Evolutionary conservation across 2,888 invertebrate species (phyloP), one percentile per base, ranked within the genome.

Genomic region (Gymnocheta viridis): DNA sequence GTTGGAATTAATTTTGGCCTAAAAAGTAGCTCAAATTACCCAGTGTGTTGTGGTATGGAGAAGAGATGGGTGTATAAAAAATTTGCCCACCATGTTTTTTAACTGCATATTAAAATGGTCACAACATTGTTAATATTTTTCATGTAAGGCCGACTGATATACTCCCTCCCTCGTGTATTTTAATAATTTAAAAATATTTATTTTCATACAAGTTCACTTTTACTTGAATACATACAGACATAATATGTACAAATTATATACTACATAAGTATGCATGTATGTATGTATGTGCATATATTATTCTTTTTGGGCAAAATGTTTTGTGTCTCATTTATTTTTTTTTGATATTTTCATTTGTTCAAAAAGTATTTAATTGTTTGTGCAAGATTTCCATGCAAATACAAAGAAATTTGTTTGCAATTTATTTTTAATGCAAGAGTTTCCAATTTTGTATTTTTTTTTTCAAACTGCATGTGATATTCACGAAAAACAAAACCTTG

Each of bases 311-410:
- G 79, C 79, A 66, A 79, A 78, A 64, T 79, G 41, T 58, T 74
- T 74, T 74, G 49, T 67, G 44, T 70, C 44, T 67, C 32, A 56
- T 69, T 60, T 74, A 60, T 60, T n/a, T n/a, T n/a, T n/a, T n/a
- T n/a, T 81, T 35, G 29, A 44, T 32, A 67, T 60, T 58, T 62
- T 62, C 24, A 54, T 69, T 74, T 73, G 62, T 64, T 64, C 14
- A 56, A 32, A 64, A 62, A 27, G n/a, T 69, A 38, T 32, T 22
- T 19, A 70, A 32, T 62, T 70, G 47, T 69, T 74, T 62, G 32
- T 69, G 74, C 41, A 62, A 74, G 60, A 81, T 81, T 76, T 81
- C 81, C 81, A 81, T 81, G 81, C 74, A 81, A 74, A 69, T 47
- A 58, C 6, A 54, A 44, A 51, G n/a, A 22, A 32, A 49, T 32